These are phyloP conservation scores for Steromphala cineraria DNA, from an alignment of 2,888 invertebrate species.

Conservation along the genomic window DNA sequence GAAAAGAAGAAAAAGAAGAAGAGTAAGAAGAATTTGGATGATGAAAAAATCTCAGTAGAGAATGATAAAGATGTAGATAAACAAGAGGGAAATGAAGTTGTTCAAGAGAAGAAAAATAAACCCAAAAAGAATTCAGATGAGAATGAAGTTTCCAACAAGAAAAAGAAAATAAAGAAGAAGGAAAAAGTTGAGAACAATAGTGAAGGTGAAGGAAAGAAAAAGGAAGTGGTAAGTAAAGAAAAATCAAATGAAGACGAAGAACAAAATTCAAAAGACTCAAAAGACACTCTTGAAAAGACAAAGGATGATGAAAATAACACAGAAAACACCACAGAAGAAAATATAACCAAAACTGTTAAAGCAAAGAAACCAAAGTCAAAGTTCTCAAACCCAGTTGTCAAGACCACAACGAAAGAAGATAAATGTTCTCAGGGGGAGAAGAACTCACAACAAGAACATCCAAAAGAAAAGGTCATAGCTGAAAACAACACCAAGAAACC, in stretches of 20 bases:
- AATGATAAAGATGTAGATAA: no score
- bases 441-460: no score
- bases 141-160: neutral
- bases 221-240: neutral
- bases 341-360: neutral
- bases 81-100: neutral
- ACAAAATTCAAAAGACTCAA: neutral
- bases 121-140: neutral
- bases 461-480: no score
- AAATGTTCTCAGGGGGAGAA: no score
- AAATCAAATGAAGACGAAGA: neutral
- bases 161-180: neutral
- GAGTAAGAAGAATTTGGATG: no score
- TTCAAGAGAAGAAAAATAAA: conserved; percentile 7
- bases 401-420: no score
- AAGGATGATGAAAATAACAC: neutral
- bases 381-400: neutral
- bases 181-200: neutral
- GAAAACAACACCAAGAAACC: neutral
- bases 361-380: neutral
- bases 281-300: neutral
- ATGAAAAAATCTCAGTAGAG: neutral
- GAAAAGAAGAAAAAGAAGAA: neutral
- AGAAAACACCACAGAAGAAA: neutral
- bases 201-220: neutral